Percentiles rank a stretch among this genome's conserved stretches.
Evolutionary conservation across 2,113 vertebrate genomes (phyloP).

Genomic region (Acanthisitta chloris): DNA sequence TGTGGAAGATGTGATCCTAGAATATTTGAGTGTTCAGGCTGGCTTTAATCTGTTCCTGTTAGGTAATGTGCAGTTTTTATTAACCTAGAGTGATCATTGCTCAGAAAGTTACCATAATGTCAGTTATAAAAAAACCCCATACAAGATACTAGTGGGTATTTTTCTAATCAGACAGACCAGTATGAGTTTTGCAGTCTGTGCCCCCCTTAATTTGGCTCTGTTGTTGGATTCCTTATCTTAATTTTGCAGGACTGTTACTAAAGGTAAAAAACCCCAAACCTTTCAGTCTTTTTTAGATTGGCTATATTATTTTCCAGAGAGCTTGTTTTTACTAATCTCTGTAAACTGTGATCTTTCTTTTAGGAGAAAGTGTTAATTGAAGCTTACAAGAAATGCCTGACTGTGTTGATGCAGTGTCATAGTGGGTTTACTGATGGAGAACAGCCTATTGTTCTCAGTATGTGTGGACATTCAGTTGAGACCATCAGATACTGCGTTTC

Average conservation of each 20-base stretch:
- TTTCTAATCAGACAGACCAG: neutral
- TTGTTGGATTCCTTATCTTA: neutral
- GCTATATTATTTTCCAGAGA: neutral
- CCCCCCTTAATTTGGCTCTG: neutral
- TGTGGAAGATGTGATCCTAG: neutral
- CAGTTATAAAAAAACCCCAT: neutral
- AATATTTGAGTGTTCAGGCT: neutral
- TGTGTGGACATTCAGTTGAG: slow-evolving; percentile 92
- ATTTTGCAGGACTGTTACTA: neutral
- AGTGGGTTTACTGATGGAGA: slow-evolving; percentile 90
- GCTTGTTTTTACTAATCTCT: neutral
- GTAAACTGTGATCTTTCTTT: slow-evolving; percentile 12
- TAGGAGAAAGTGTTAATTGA: slow-evolving; percentile 93
- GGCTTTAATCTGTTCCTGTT: neutral
- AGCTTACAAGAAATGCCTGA: slow-evolving; percentile 92
- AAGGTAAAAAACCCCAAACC: neutral
- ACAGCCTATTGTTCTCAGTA: slow-evolving; percentile 89
- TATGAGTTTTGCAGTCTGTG: neutral
- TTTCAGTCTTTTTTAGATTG: rapidly evolving
- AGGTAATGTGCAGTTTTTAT: neutral
- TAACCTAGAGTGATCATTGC: neutral
- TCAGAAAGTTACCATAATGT: neutral
- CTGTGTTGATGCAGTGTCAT: slow-evolving; percentile 86
- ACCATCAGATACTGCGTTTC: slow-evolving; percentile 96
- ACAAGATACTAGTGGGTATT: neutral